These are phyloP conservation scores for Caenorhabditis remanei DNA, from an alignment of 1,140 invertebrate genomes.

Conservation along the genomic window DNA sequence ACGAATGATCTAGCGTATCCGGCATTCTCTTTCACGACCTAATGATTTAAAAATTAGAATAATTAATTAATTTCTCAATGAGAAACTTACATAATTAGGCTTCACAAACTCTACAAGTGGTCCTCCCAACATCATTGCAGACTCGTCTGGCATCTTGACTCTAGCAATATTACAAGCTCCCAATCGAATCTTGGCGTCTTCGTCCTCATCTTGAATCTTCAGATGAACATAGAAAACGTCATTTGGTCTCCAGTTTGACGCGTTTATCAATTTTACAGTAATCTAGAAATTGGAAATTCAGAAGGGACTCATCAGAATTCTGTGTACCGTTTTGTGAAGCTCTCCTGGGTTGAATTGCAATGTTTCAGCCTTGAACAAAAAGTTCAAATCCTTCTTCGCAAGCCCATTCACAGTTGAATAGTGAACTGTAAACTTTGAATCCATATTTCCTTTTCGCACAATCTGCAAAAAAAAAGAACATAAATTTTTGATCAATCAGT, in stretches of 20 bases:
- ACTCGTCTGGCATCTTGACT: slow-evolving; percentile 52
- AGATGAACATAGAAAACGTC: slow-evolving; percentile 63
- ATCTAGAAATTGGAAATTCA: neutral
- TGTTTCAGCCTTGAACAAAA: slow-evolving; percentile 81
- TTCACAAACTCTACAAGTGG: slow-evolving; percentile 59
- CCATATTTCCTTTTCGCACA: slow-evolving; percentile 50
- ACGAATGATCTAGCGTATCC: slow-evolving; percentile 55
- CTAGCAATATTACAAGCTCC: slow-evolving; percentile 58
- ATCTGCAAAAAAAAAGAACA: slow-evolving; percentile 50
- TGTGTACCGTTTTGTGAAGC: slow-evolving; percentile 83
- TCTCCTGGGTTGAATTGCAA: slow-evolving; percentile 58
- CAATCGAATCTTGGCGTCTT: slow-evolving; percentile 54
- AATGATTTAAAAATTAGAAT: neutral
- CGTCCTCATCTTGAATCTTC: slow-evolving; percentile 63
- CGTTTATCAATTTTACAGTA: slow-evolving; percentile 47
- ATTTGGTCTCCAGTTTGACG: slow-evolving; percentile 58
- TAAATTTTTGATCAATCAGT: neutral
- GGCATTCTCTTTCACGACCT: slow-evolving; percentile 57
- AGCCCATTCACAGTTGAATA: slow-evolving; percentile 89
- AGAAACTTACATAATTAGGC: slow-evolving; percentile 58
- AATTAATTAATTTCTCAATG: too few species aligned
- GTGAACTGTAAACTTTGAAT: slow-evolving; percentile 12
- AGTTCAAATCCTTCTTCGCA: slow-evolving; percentile 90
- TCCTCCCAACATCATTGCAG: slow-evolving; percentile 5
- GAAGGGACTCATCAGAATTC: neutral